Base-by-base conservation (phyloP, 2,888 invertebrate species). In the Eucriotettix oculatus region DNA sequence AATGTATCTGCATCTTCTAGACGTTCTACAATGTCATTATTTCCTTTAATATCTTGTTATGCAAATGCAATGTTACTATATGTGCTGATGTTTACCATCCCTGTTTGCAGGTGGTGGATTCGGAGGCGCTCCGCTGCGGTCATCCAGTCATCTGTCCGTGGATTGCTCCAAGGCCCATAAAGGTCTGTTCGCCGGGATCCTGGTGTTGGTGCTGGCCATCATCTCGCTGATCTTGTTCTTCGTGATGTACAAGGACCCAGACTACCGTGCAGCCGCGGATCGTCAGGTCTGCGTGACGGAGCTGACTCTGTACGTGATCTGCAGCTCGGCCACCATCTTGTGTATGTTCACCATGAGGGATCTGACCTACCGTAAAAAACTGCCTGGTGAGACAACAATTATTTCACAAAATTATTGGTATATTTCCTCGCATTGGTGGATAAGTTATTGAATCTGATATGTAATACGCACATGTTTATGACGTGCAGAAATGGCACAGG, bases 201-300 rank as follows among this genome's bases (percentile, higher is more conserved):
- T 90, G 11, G 75, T 90, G 52, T 84, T 91, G 59, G 90, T 92
- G 0, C 77, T 89, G 61, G 87, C 87, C 11, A 90, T 91, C 57
- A 89, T 93, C 68, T 86, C 87, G 14, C 80, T 93, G 63, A 91
- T 94, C 59, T 85, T 92, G 79, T 93, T 93, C 75, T 93, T 92
- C 72, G 92, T 93, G 1, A 75, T 94, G 56, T 85, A 84, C 60
- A 81, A 79, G 61, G 80, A 79, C 65, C 79, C 80, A 0, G 75
- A 78, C 16, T 72, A 71, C 62, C 67, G 70, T 9, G 68, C 80
- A 69, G 76, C 84, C 44, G 86, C 87, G 9, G 82, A 87, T 63
- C 79, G 86, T 59, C 83, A 87, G 73, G 86, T 87, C 1, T 87
- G 88, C 63, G 77, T 88, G 56, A 86, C 86, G 69, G 90, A 91